Base-by-base conservation (phyloP, 1,140 invertebrate species). In the Triops cancriformis region DNA sequence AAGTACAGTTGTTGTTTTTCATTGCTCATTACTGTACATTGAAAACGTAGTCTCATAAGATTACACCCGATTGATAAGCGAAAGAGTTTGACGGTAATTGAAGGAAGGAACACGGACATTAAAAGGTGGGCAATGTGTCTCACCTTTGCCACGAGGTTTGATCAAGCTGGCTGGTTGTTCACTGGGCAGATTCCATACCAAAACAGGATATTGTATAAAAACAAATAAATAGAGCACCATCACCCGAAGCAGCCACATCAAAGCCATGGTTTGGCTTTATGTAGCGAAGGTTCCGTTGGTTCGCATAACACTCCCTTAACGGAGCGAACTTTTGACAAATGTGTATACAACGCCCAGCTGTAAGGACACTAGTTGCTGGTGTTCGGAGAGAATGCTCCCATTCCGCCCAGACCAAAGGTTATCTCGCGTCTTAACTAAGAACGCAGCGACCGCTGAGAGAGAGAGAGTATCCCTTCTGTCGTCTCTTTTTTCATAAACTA, bases 231-330 rank as follows among this genome's bases (percentile, higher is more conserved):
- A 64, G 14, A 64, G 51, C 14, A 64, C 3, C 51, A 18, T 18
- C 51, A 64, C 51, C 51, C 51, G 51, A 23, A 64, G 51, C 51
- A 64, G 51, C 51, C 51, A 64, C 51, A 64, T 64, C 51, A 64
- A 64, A 64, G 51, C 51, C 51, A 64, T 64, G 51, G 51, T 14
- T 64, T 64, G 51, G 51, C 51, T 64, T 64, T 64, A 64, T 64
- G 51, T 64, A 64, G 51, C n/a, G 14, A 37, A 18, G n/a, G 51
- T 64, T 64, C 14, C 51, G 18, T 64, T 64, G 14, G 51, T 64
- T 64, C 51, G 14, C 51, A 64, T 64, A 64, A 64, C 51, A 64
- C 51, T n/a, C 51, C 51, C 51, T 64, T 64, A n/a, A 6, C 51
- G n/a, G 51, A n/a, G 18, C 51, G 10, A 23, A 14, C n/a, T 64